These are phyloP conservation scores for Mirounga angustirostris DNA, from an alignment of 2,113 vertebrate species.

Conservation along the genomic window DNA sequence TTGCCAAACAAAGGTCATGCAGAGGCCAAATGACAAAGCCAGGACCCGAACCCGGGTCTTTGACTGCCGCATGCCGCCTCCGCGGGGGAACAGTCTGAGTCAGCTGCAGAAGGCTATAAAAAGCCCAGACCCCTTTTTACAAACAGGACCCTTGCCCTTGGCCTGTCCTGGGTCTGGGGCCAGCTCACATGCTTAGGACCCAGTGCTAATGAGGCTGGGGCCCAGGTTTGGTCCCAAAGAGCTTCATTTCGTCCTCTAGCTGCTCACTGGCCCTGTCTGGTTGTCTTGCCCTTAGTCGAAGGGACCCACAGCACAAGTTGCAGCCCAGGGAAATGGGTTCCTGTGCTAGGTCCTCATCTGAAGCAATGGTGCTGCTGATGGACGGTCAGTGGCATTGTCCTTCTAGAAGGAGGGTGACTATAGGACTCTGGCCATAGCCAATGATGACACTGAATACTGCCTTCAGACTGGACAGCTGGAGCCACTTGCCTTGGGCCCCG, in stretches of 20 bases:
- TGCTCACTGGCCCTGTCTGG: not conserved
- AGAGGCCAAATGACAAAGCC: not conserved
- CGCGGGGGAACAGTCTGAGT: no score
- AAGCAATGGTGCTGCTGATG: not conserved
- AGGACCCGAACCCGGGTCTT: not conserved
- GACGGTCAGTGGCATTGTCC: not conserved
- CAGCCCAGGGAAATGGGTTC: not conserved
- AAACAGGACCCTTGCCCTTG: no score
- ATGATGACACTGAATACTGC: not conserved
- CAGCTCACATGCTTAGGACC: not conserved
- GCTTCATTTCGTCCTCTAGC: not conserved
- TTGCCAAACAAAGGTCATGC: not conserved
- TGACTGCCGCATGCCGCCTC: not conserved
- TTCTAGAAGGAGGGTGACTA: not conserved
- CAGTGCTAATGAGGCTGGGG: not conserved
- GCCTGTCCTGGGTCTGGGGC: not conserved
- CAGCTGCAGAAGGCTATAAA: not conserved
- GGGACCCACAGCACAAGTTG: no score
- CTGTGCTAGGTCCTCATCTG: not conserved
- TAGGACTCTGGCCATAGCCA: not conserved
- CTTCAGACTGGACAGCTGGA: not conserved
- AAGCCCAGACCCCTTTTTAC: not conserved
- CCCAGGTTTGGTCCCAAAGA: not conserved
- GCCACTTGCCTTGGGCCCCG: not conserved
- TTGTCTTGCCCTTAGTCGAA: not conserved